Evolutionary conservation across 2,888 invertebrate species (phyloP), one percentile per base, ranked within the genome.

Genomic region (Lampropteryx suffumata): DNA sequence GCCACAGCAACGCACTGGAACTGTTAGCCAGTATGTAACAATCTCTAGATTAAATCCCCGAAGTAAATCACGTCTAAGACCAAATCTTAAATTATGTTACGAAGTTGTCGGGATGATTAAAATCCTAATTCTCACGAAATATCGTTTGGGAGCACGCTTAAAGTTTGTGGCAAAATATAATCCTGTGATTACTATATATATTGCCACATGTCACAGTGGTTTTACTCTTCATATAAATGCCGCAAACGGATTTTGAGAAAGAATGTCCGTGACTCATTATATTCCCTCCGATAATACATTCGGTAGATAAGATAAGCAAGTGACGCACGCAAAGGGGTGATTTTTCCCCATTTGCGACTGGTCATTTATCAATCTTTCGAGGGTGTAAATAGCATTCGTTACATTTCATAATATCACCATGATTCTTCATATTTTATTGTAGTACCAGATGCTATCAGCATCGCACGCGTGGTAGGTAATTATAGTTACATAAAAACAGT

Each of bases 251-350:
- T n/a, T n/a, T n/a, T n/a, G n/a, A n/a, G n/a, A n/a, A n/a, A n/a
- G n/a, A n/a, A n/a, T n/a, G n/a, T 17, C 2, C 17, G 17, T 40
- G 39, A 40, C 10, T 40, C 39, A 39, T 21, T 29, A 11, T 32
- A 30, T 32, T 24, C 13, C 41, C 14, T 24, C n/a, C 34, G 27
- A 34, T 43, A 14, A 28, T 3, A 17, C 14, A n/a, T 21, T 6
- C 8, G 24, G 26, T 43, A 26, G 10, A 11, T 34, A 27, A 43
- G 33, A 43, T 43, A 43, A 41, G 33, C 28, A 24, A 8, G 9
- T 12, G 30, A 10, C 24, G 7, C 44, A 45, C 36, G 46, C 46
- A 32, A 40, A 27, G 46, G 46, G 46, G 39, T 40, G 21, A 5
- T 6, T 10, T 28, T 35, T 10, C 35, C 45, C 43, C 26, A 14